phyloP scores from a whole-genome alignment of 2,888 invertebrate species.

The Erebia ligea region DNA sequence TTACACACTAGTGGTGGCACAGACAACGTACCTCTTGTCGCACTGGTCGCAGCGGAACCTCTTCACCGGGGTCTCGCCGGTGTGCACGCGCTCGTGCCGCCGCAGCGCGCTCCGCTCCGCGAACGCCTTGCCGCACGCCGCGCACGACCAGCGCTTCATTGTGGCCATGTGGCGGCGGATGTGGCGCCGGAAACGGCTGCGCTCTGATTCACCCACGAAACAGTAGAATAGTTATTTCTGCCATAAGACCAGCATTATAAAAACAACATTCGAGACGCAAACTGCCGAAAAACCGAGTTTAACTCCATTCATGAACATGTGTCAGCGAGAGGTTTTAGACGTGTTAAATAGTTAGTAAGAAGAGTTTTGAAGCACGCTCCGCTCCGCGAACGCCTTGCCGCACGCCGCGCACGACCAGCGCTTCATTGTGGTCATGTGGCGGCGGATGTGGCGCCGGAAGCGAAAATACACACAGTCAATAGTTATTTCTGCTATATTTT shows the following conservation, averaged over 20 bases:
- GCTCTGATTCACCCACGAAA: constrained; percentile 46
- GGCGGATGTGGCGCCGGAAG: constrained; percentile 78
- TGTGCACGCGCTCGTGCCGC: constrained; percentile 79
- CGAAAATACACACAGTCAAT: constrained; percentile 19
- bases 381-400: constrained; percentile 79
- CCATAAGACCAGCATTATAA: too few species aligned
- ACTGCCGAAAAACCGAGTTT: too few species aligned
- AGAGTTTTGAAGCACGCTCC: constrained; percentile 56
- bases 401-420: constrained; percentile 77
- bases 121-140: constrained; percentile 76
- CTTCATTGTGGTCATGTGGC: constrained; percentile 75
- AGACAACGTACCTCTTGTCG: constrained; percentile 67
- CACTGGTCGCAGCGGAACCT: constrained; percentile 75
- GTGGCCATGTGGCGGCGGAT: constrained; percentile 76
- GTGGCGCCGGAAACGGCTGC: constrained; percentile 72
- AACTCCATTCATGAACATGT: too few species aligned
- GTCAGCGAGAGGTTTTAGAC: too few species aligned
- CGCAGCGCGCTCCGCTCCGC: constrained; percentile 78
- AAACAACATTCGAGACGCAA: too few species aligned
- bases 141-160: constrained; percentile 76
- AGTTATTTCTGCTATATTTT: too few species aligned
- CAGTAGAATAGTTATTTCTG: too few species aligned
- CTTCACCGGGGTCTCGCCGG: constrained; percentile 74
- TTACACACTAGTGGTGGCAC: too few species aligned
- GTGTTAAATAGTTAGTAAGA: too few species aligned